These are phyloP conservation scores for Panurus biarmicus DNA, from an alignment of 2,113 vertebrate species.

Conservation along the genomic window DNA sequence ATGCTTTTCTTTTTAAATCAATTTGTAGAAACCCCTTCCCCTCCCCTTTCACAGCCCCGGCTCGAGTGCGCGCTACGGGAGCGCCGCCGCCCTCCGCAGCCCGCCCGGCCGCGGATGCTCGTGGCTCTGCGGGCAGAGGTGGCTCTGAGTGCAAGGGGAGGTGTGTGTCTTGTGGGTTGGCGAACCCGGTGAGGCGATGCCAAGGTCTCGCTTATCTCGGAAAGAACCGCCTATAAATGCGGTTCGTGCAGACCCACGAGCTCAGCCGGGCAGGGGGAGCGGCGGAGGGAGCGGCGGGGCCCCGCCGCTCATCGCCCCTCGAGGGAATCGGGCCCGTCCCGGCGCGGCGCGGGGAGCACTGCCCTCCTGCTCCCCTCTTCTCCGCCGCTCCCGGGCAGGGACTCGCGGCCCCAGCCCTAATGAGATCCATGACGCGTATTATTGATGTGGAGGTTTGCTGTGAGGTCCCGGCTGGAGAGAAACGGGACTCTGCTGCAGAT, in stretches of 20 bases:
- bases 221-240: rapidly evolving
- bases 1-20: neutral
- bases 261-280: too few relatives aligned
- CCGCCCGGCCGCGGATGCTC: neutral
- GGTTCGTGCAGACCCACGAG: neutral
- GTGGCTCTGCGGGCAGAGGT: neutral
- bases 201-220: neutral
- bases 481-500: conserved; percentile 46
- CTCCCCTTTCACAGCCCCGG: neutral
- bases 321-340: neutral
- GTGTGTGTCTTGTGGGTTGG: too few relatives aligned
- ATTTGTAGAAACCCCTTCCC: neutral
- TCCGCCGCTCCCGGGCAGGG: too few relatives aligned
- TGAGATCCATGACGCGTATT: conserved; percentile 60
- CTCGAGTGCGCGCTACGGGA: neutral
- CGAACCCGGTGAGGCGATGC: neutral
- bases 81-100: neutral
- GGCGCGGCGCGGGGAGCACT: neutral
- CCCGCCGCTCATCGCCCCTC: neutral
- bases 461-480: conserved; percentile 59
- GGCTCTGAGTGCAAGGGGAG: too few relatives aligned
- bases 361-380: neutral
- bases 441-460: conserved; percentile 61
- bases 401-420: conserved; percentile 27
- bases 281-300: too few relatives aligned